Evolutionary conservation across 2,888 invertebrate genomes (phyloP), one percentile per base, ranked within the genome.

Genomic region (Ochlodes sylvanus): DNA sequence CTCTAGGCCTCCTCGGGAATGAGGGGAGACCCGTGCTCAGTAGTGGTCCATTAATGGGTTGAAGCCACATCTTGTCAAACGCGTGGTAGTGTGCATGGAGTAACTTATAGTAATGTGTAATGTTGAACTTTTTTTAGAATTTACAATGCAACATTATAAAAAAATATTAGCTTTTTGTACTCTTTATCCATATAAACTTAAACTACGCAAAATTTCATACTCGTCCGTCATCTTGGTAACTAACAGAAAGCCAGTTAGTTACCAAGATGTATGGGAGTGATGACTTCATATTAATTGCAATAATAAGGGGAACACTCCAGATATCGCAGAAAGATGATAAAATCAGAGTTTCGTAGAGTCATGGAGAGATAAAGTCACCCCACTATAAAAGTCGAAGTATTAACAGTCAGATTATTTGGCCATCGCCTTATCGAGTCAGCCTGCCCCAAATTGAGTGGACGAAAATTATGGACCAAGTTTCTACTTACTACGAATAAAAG

Each of bases 391-490:
- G 79, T 81, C 82, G 79, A 83, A 86, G 82, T 79, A 84, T 85
- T 84, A 79, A 76, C 77, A 77, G 78, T 80, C 82, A 85, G 87
- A 90, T 91, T 90, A 91, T 90, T 62, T 86, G 83, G 84, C 77
- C 81, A 82, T 72, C 79, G 81, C 79, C 89, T 92, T 92, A 92
- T 93, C 91, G 81, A 80, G 78, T 78, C 80, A 84, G 86, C 81
- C 80, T 77, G 79, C 87, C 88, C 90, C 85, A 88, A 92, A 92
- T 92, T 88, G 87, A 87, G 84, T 81, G 83, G 86, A 87, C 82
- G 81, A 88, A 86, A 92, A 88, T 89, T 92, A 92, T 93, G 87
- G 89, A 79, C 78, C 73, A 93, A 92, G 84, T 92, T 92, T 87
- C 85, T 84, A 84, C 82, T 80, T 72, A 76, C 81, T 76, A 80